Evolutionary conservation across 2,113 vertebrate species (phyloP).

Genomic region (Gnathochromis pfefferi): DNA sequence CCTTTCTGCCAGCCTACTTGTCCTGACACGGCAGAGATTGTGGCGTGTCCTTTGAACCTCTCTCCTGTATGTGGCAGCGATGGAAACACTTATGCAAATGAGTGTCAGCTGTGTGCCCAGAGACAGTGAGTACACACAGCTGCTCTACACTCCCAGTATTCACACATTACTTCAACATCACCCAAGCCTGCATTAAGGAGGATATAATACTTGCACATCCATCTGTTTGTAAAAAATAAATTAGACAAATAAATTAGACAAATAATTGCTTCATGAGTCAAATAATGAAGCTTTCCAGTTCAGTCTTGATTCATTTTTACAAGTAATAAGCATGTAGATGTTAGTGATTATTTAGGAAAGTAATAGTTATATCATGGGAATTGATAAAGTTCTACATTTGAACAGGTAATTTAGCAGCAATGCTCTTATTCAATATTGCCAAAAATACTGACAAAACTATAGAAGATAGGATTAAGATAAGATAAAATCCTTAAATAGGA

Average conservation of each 20-base stretch:
- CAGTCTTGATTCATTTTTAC: background rate
- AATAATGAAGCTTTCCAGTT: background rate
- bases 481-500: background rate
- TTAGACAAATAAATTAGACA: background rate
- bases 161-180: background rate
- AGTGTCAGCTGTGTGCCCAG: constrained; percentile 75
- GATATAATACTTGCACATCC: background rate
- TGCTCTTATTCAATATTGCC: background rate
- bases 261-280: background rate
- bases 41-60: constrained; percentile 70
- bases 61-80: constrained; percentile 76
- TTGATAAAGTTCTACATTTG: background rate
- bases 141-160: background rate
- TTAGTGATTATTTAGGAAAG: background rate
- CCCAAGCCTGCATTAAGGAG: background rate
- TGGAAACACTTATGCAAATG: constrained; percentile 75
- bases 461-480: background rate
- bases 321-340: background rate
- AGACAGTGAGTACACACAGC: constrained; percentile 61
- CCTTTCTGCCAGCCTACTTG: constrained; percentile 51
- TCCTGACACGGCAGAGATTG: background rate
- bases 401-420: background rate
- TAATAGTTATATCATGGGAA: background rate
- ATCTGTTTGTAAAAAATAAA: background rate
- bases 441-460: background rate